Conservation (phyloP, 1,140 invertebrate species). For the Dysdera silvatica region DNA sequence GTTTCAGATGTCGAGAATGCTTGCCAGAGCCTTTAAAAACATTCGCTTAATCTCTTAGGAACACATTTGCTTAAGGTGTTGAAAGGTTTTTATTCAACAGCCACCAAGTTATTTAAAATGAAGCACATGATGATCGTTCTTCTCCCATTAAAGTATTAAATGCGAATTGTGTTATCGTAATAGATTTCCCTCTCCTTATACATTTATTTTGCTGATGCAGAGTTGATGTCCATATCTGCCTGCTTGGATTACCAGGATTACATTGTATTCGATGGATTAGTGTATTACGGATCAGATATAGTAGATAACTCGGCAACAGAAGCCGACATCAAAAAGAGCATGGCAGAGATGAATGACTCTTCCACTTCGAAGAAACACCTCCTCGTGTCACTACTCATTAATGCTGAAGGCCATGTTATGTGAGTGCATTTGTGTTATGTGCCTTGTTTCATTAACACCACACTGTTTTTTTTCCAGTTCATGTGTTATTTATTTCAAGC, state of each 20-base stretch:
- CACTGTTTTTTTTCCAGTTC: neutral
- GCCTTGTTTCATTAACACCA: too few relatives aligned
- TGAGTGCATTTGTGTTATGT: conserved; percentile 37
- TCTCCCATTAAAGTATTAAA: too few relatives aligned
- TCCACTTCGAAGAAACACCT: conserved; percentile 61
- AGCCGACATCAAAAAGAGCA: conserved; percentile 84
- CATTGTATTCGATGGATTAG: conserved; percentile 84
- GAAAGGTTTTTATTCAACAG: neutral
- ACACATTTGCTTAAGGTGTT: neutral
- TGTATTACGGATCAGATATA: conserved; percentile 83
- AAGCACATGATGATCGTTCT: neutral
- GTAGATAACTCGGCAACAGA: conserved; percentile 90
- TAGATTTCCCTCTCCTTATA: neutral
- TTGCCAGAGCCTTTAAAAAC: too few relatives aligned
- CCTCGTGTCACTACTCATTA: conserved; percentile 78
- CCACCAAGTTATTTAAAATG: neutral
- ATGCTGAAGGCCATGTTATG: conserved; percentile 61
- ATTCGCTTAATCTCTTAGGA: neutral
- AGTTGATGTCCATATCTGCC: conserved; percentile 24
- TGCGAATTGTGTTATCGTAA: neutral
- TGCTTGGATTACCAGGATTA: conserved; percentile 59
- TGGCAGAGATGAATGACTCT: conserved; percentile 75
- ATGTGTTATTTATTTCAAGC: neutral
- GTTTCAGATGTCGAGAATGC: too few relatives aligned
- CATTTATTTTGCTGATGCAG: conserved; percentile 4